Base-by-base conservation (phyloP, 2,797 vertebrate species). In the Lophius americanus region DNA sequence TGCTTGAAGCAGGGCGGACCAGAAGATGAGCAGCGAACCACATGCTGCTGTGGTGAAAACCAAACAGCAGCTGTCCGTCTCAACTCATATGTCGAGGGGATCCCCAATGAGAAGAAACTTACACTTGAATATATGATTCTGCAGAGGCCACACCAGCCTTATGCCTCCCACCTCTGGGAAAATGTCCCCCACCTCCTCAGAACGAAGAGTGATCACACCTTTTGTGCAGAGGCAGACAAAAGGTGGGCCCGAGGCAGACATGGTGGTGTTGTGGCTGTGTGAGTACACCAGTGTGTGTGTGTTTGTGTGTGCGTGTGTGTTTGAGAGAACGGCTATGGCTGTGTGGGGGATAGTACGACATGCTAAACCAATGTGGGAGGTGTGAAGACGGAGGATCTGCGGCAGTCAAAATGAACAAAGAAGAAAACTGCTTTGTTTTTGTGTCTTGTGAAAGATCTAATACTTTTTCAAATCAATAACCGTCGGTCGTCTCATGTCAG, bases 291-390 rank as follows among this genome's bases (percentile, higher is more conserved):
- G 58, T 59, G 64, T 73, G 70, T 73, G 70, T 12, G 66, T 8
- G 47, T 12, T 65, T 52, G 47, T 76, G 68, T 38, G 76, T 75
- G 48, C 33, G 60, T 66, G 81, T 71, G 78, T 76, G 76, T 23
- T 67, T 78, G 76, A 23, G 23, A 23, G 23, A 23, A 23, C 23
- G 23, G 23, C 23, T 70, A 75, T 81, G 70, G 74, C 75, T 71
- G 75, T 85, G 87, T 86, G 86, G 88, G 85, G 85, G 86, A 92
- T 89, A 91, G 91, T 90, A 87, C 83, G 78, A 90, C 87, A 87
- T 82, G 73, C 88, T 85, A 83, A 85, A 87, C 68, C 74, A 79
- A 70, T 72, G 90, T 92, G 85, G 92, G 91, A 92, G 88, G 92
- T 93, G 92, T 90, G 85, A 91, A 86, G 76, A 85, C 79, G 73